These are phyloP conservation scores for Falco cherrug DNA, from an alignment of 2,797 vertebrate species.

Conservation along the genomic window DNA sequence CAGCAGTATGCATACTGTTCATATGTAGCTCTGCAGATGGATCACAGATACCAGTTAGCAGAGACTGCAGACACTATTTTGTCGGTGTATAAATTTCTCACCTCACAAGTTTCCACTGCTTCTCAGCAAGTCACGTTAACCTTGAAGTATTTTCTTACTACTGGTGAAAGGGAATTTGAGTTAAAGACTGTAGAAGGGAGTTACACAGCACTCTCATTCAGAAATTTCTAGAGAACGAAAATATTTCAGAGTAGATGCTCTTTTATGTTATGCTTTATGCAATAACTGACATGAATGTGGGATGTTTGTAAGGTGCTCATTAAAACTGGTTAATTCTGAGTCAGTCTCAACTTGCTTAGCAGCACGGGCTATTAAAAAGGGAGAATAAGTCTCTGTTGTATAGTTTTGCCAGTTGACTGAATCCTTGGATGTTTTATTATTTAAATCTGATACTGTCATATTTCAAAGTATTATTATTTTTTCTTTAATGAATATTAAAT, in stretches of 20 bases:
- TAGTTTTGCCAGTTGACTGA: background rate
- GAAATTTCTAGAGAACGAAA: background rate
- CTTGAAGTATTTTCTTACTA: background rate
- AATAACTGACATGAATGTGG: background rate
- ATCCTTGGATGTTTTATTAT: background rate
- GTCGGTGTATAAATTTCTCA: background rate
- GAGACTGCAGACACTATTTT: background rate
- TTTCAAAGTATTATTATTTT: background rate
- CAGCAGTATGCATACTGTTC: no score
- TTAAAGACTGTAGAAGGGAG: background rate
- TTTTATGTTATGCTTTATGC: background rate
- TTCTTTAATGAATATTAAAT: background rate
- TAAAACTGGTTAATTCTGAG: background rate
- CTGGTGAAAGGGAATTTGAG: background rate
- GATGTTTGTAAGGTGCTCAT: background rate
- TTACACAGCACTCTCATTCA: background rate
- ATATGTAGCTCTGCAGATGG: background rate
- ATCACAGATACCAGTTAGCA: background rate
- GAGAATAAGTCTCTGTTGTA: background rate
- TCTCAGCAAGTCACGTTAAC: background rate
- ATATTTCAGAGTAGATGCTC: background rate
- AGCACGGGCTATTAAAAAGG: background rate
- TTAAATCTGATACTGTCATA: background rate
- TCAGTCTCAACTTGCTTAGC: background rate
- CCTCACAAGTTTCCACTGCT: rapidly evolving